Conservation (phyloP, 2,113 vertebrate genomes). For the Ancistrus triradiatus region DNA sequence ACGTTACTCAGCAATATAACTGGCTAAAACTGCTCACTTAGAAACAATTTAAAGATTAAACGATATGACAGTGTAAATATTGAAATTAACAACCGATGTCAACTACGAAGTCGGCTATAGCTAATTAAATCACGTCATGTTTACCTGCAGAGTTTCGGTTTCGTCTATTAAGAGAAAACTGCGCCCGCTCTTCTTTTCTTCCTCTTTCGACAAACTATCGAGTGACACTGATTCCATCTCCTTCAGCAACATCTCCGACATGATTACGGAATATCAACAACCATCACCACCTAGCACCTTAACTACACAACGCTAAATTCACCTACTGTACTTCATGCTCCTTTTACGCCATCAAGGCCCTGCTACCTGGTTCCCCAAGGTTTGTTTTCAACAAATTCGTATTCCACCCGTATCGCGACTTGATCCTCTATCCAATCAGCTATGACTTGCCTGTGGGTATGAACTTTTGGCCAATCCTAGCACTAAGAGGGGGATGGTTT, state of each 20-base stretch:
- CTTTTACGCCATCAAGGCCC: too few relatives aligned
- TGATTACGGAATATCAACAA: constrained; percentile 30
- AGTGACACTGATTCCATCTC: constrained; percentile 61
- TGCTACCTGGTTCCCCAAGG: too few relatives aligned
- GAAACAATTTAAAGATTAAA: too few relatives aligned
- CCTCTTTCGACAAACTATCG: constrained; percentile 26
- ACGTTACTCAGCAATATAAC: too few relatives aligned
- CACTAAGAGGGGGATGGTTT: too few relatives aligned
- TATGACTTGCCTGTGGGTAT: not conserved
- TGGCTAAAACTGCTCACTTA: too few relatives aligned
- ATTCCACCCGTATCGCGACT: not conserved
- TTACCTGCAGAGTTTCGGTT: constrained; percentile 74
- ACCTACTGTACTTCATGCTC: too few relatives aligned
- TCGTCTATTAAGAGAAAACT: constrained; percentile 77
- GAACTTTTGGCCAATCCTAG: not conserved
- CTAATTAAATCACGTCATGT: not conserved
- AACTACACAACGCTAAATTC: not conserved
- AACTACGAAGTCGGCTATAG: too few relatives aligned
- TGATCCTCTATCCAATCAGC: not conserved
- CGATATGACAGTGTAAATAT: too few relatives aligned
- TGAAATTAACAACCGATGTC: too few relatives aligned
- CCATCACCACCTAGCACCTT: not conserved
- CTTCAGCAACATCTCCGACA: constrained; percentile 69
- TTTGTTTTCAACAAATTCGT: not conserved
- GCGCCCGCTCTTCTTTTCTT: constrained; percentile 21